Base-by-base conservation (phyloP, 1,140 invertebrate genomes). In the Diorhabda sublineata region DNA sequence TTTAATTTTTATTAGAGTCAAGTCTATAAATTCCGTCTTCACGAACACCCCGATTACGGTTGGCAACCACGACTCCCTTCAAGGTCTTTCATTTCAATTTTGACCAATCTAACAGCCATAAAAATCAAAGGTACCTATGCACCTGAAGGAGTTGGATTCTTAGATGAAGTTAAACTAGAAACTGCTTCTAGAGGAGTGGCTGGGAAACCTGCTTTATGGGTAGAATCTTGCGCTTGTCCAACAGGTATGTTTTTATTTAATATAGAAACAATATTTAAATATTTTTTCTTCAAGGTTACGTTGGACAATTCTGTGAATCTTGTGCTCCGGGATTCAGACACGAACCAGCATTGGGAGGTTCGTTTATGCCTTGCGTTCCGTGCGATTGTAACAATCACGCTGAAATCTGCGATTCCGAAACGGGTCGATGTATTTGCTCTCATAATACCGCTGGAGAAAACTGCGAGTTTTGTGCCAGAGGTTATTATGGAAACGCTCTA, bases 351-450 rank as follows among this genome's bases (percentile, higher is more conserved):
- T 45, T 64, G 9, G 90, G 92, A 72, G 95, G 95, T 5, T 92
- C 95, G 0, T 97, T 98, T 78, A 92, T 95, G 60, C 87, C 88
- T 3, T 99, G 98, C 81, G 92, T 98, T 11, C 93, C 93, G 57
- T 99, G 98, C 81, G 92, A 97, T 74, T 99, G 98, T 79, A 95
- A 99, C 74, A 90, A 90, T 3, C 97, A 99, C 79, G 96, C 97
- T 0, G 92, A 97, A 66, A 93, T 93, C 74, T 99, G 98, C 83
- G 97, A 99, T 76, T 91, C 94, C 5, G 94, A 97, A 77, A 94
- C 94, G 58, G 96, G 97, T 65, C 88, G 92, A 70, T 99, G 97
- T 84, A 97, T 97, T 77, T 99, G 98, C 81, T 89, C 96, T 73
- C 91, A 99, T 81, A 97, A 99, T 78, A 99, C 98, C 0, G 91